Percentiles rank a stretch among this genome's conserved stretches.
Conservation (phyloP, 1,140 invertebrate genomes). For the Adoxophyes honmai region DNA sequence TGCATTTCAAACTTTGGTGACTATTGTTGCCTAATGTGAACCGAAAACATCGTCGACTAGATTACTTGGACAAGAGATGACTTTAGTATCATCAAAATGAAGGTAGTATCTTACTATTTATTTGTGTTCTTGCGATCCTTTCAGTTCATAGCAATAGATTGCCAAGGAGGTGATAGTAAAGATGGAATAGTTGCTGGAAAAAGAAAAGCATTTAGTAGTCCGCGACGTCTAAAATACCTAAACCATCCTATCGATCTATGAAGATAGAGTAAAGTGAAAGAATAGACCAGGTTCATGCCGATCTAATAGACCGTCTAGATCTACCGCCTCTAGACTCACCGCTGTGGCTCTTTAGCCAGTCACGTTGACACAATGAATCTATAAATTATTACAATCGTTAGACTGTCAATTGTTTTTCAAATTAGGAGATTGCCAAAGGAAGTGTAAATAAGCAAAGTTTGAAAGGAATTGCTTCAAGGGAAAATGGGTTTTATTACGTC, state of each 20-base stretch:
- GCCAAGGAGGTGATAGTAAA: too few species aligned
- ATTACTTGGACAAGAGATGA: too few species aligned
- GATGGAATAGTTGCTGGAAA: not conserved
- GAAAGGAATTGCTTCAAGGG: not conserved
- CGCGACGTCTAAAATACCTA: not conserved
- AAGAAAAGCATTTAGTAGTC: not conserved
- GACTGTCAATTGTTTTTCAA: not conserved
- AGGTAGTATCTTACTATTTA: too few species aligned
- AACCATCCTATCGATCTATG: conserved; percentile 19
- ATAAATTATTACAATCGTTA: conserved; percentile 53
- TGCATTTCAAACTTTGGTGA: conserved; percentile 22
- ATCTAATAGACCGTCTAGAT: conserved; percentile 66
- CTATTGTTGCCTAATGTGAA: not conserved
- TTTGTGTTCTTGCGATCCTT: too few species aligned
- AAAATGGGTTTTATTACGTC: conserved; percentile 23
- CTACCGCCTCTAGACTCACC: conserved; percentile 73
- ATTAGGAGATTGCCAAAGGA: not conserved
- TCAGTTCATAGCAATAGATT: too few species aligned
- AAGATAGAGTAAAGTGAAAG: conserved; percentile 35
- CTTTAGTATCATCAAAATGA: too few species aligned
- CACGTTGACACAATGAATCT: conserved; percentile 75
- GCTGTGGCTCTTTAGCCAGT: conserved; percentile 73
- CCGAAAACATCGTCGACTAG: not conserved
- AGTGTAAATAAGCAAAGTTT: conserved; percentile 1
- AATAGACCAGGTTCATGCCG: conserved; percentile 57